phyloP scores from a whole-genome alignment of 2,888 invertebrate species.

The Lissocephala sabroskyi region DNA sequence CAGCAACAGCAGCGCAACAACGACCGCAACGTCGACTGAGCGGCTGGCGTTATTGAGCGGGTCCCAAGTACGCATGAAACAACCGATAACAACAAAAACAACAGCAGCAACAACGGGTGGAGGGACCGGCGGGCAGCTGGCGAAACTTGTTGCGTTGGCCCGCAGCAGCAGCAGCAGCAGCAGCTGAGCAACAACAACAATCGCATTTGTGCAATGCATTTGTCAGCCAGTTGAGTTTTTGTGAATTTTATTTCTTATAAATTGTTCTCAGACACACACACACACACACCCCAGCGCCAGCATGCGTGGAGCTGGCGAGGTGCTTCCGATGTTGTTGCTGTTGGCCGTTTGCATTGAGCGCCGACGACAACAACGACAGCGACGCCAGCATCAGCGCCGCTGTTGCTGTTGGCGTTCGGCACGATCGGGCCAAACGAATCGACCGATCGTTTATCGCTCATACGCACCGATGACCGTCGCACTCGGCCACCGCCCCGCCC shows the following conservation, averaged over 20 bases:
- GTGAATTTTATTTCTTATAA: slow-evolving; percentile 35
- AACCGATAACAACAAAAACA: slow-evolving; percentile 33
- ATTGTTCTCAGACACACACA: slow-evolving; percentile 38
- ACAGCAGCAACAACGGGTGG: slow-evolving; percentile 17
- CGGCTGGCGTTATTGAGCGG: slow-evolving; percentile 49
- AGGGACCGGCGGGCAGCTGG: slow-evolving; percentile 57
- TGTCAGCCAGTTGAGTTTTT: slow-evolving; percentile 26
- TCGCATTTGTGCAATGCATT: slow-evolving; percentile 43
- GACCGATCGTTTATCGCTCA: slow-evolving; percentile 41
- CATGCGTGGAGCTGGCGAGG: slow-evolving; percentile 21
- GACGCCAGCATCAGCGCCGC: slow-evolving; percentile 3
- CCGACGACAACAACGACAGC: not conserved
- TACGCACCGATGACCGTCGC: slow-evolving; percentile 31
- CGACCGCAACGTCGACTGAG: slow-evolving; percentile 20
- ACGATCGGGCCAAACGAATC: slow-evolving; percentile 7
- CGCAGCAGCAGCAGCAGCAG: slow-evolving; percentile 9
- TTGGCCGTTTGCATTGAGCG: slow-evolving; percentile 40
- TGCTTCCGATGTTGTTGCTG: slow-evolving; percentile 46
- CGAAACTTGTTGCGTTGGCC: slow-evolving; percentile 58
- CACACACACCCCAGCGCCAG: not conserved
- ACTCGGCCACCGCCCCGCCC: not conserved
- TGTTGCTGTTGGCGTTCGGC: too few species aligned
- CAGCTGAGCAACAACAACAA: slow-evolving; percentile 2
- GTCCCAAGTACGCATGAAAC: slow-evolving; percentile 52
- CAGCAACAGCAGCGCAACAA: slow-evolving; percentile 13